Percentiles rank a stretch among this genome's conserved stretches.
phyloP scores from a whole-genome alignment of 1,140 invertebrate genomes.

The Ylistrum balloti region DNA sequence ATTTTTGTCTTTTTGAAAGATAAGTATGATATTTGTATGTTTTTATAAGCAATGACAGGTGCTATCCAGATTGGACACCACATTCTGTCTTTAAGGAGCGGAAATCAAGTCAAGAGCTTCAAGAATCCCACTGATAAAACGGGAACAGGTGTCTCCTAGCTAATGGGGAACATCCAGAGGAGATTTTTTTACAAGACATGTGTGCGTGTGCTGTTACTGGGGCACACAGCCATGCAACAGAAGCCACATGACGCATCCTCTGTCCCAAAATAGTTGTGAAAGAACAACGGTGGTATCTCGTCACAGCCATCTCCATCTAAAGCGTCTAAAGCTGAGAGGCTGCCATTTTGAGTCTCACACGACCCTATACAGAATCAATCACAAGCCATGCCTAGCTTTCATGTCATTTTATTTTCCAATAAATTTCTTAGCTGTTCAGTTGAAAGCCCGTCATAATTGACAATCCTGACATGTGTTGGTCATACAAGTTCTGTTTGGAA shows the following conservation, averaged over 20 bases:
- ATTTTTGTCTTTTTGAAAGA: slow-evolving; percentile 30
- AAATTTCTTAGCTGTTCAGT: slow-evolving; percentile 49
- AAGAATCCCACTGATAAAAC: slow-evolving; percentile 34
- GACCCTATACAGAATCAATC: slow-evolving; percentile 25
- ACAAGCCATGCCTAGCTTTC: slow-evolving; percentile 47
- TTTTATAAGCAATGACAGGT: slow-evolving; percentile 28
- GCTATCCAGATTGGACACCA: slow-evolving; percentile 13
- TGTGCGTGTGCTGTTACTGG: slow-evolving; percentile 14
- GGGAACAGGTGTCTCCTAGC: neutral
- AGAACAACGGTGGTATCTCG: slow-evolving; percentile 30
- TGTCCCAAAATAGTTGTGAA: slow-evolving; percentile 33
- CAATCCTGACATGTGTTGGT: slow-evolving; percentile 26
- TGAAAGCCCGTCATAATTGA: slow-evolving; percentile 45
- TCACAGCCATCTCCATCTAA: slow-evolving; percentile 5
- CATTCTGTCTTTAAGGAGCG: slow-evolving; percentile 31
- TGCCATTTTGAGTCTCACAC: neutral
- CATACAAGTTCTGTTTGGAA: slow-evolving; percentile 38
- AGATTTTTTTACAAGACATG: slow-evolving; percentile 17
- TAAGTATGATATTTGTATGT: slow-evolving; percentile 21
- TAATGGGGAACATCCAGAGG: slow-evolving; percentile 8
- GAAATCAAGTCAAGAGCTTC: slow-evolving; percentile 33
- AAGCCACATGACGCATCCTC: slow-evolving; percentile 23
- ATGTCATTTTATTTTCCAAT: slow-evolving; percentile 49
- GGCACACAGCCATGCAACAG: slow-evolving; percentile 31
- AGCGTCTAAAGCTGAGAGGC: slow-evolving; percentile 9